phyloP scores from a whole-genome alignment of 2,797 vertebrate genomes.

The Jordanella pulchra region DNA sequence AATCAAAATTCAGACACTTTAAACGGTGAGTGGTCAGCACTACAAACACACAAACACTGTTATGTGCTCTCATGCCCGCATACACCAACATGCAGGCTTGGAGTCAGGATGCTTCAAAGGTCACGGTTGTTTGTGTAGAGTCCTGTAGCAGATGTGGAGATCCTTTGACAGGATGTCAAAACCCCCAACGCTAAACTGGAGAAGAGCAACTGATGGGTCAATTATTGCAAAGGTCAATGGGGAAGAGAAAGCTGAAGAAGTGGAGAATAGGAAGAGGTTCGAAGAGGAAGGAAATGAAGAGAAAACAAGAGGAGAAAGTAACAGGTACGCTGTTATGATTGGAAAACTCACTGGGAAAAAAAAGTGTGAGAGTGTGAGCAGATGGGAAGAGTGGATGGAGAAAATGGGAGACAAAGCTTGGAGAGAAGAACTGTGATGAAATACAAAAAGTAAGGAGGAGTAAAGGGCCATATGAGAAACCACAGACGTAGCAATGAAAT shows the following conservation, averaged over 20 bases:
- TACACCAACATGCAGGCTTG: constrained; percentile 12
- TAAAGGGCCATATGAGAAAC: neutral
- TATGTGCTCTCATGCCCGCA: neutral
- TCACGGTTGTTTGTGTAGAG: constrained; percentile 83
- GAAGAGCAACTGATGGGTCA: constrained; percentile 86
- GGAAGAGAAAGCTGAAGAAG: constrained; percentile 12
- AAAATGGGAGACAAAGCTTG: neutral
- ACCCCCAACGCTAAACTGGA: constrained; percentile 72
- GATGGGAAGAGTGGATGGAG: too few species aligned
- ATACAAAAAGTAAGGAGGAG: too few species aligned
- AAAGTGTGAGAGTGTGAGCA: neutral
- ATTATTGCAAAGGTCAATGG: constrained; percentile 83
- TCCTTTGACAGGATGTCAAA: constrained; percentile 82
- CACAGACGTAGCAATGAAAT: neutral
- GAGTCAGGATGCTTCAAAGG: constrained; percentile 83
- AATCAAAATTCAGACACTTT: constrained; percentile 15
- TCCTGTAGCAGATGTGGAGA: constrained; percentile 85
- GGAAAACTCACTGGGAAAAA: too few species aligned
- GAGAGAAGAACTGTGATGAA: too few species aligned
- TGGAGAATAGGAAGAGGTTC: neutral
- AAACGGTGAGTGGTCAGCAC: constrained; percentile 31
- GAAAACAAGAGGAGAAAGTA: neutral
- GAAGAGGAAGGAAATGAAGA: neutral
- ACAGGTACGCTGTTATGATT: neutral
- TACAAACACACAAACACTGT: constrained; percentile 13